Evolutionary conservation across 2,797 vertebrate species (phyloP).

Genomic region (Argyrosomus regius): DNA sequence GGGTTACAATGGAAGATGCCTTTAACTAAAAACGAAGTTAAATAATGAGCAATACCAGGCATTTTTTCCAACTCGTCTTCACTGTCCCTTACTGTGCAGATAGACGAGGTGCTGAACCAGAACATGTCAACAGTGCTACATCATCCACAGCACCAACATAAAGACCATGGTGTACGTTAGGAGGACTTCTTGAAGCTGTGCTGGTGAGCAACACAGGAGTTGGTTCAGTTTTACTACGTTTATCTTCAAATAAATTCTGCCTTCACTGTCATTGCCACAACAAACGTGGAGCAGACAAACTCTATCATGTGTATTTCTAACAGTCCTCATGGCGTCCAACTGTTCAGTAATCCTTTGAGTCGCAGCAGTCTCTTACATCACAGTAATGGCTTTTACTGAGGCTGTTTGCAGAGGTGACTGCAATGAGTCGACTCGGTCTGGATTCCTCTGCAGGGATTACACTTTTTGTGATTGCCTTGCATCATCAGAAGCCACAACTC

Average conservation of each 20-base stretch:
- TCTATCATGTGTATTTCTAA: not conserved
- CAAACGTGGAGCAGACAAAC: not conserved
- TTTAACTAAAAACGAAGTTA: not conserved
- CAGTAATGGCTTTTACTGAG: conserved; percentile 22
- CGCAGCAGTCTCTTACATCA: not conserved
- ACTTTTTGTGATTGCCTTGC: conserved; percentile 40
- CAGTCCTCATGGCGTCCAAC: not conserved
- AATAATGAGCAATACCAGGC: not conserved
- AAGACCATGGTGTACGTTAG: conserved; percentile 85
- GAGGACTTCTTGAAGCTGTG: conserved; percentile 86
- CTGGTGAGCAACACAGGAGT: not conserved
- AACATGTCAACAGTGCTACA: conserved; percentile 88
- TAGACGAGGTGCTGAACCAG: conserved; percentile 88
- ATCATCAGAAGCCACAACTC: conserved; percentile 53
- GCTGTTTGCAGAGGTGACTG: conserved; percentile 27
- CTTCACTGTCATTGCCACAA: not conserved
- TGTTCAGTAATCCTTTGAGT: conserved; percentile 24
- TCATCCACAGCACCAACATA: conserved; percentile 87
- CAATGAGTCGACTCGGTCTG: not conserved
- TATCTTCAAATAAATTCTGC: not conserved
- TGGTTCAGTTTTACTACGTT: not conserved
- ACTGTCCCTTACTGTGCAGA: conserved; percentile 67
- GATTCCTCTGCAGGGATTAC: conserved; percentile 40
- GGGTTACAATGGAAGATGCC: not conserved
- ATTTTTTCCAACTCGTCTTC: rapidly evolving